Percentiles rank a stretch among this genome's conserved stretches.
phyloP scores from a whole-genome alignment of 2,888 invertebrate genomes.

The Dermolepida albohirtum region DNA sequence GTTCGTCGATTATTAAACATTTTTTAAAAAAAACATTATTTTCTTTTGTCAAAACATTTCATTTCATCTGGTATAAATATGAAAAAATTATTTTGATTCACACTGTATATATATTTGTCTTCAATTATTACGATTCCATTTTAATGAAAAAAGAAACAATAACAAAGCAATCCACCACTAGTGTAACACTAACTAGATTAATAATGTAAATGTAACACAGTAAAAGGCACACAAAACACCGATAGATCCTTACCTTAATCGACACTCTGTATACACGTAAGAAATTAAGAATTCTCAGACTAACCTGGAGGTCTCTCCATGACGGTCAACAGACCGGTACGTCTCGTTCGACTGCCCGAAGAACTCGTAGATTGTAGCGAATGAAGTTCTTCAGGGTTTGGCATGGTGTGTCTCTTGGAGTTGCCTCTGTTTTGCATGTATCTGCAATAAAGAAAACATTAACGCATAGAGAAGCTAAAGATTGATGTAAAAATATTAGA shows the following conservation, averaged over 20 bases:
- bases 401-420: conserved; percentile 82
- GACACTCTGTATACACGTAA: conserved; percentile 30
- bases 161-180: background rate
- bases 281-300: conserved; percentile 53
- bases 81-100: background rate
- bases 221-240: conserved; percentile 26
- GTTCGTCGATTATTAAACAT: no score
- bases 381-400: conserved; percentile 78
- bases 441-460: conserved; percentile 65
- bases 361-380: conserved; percentile 58
- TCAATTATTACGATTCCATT: background rate
- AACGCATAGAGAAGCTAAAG: no score
- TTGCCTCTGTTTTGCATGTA: conserved; percentile 83
- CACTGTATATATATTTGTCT: conserved; percentile 6
- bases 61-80: background rate
- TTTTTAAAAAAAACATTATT: no score
- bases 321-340: conserved; percentile 86
- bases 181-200: conserved; percentile 1
- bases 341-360: conserved; percentile 66
- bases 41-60: no score
- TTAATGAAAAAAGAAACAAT: conserved; percentile 18
- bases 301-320: conserved; percentile 89
- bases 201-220: background rate
- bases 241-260: conserved; percentile 41
- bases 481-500: no score